Evolutionary conservation across 2,113 vertebrate genomes (phyloP), one percentile per base, ranked within the genome.

Genomic region (Pogonocichla stellata): DNA sequence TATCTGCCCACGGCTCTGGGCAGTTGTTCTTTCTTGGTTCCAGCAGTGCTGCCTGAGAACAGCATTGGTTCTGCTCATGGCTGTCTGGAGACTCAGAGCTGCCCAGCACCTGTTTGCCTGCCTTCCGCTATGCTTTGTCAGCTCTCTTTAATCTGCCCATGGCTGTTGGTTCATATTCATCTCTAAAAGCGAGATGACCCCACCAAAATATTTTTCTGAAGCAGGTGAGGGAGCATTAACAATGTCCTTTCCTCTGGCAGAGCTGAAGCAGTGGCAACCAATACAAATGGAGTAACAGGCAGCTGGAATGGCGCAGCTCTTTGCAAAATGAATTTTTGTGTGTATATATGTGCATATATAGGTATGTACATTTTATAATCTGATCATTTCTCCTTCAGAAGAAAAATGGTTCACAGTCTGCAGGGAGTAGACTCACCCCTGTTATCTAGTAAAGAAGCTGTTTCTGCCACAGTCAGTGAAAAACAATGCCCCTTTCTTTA

Each of bases 11-110:
- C 0, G 1, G 50, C 7, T 33, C 78, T 19, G 36, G 40, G 60
- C 15, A 38, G 14, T 34, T 64, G 53, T 23, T 65, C 31, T 70
- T 50, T 80, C 54, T 31, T 65, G 40, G 14, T 62, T 87, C 26
- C 4, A 6, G 31, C 0, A 0, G 25, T 17, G 42, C 36, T 38
- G n/a, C n/a, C 42, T 23, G 36, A 65, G 31, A 28, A 45, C n/a
- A 48, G 16, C 40, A 31, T 2, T 28, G 54, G 25, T 70, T 61
- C 58, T 69, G 42, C 36, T 70, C 10, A 0, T 10, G 31, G 69
- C 33, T 80, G 14, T 43, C 42, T 4, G 5, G 51, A 25, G 20
- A n/a, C 51, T 67, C 1, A 1, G 42, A 62, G 74, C 14, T 10
- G 8, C 51, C 47, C 22, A 29, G 15, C 17, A 47, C 29, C 36